Evolutionary conservation across 2,888 invertebrate species (phyloP), one percentile per base, ranked within the genome.

Genomic region (Marronus borbonicus): DNA sequence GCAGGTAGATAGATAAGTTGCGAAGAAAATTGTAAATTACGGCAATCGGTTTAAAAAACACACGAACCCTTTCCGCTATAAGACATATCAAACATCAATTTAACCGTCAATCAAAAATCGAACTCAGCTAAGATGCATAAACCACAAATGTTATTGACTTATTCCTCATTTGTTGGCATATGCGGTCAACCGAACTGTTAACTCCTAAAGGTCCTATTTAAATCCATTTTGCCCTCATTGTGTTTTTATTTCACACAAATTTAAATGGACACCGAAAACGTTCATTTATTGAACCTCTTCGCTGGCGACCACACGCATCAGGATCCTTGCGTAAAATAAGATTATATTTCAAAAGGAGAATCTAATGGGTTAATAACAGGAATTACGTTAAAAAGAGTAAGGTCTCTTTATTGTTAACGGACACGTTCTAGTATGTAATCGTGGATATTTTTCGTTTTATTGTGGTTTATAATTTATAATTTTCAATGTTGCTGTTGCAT

Each of bases 241-340:
- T 76, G 64, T 52, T 72, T 74, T 77, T 50, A 70, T 77, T 77
- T 77, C 77, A 77, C 77, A 77, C 77, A 52, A 72, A 65, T 76
- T 74, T 70, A 58, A 70, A 70, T 39, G 36, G 68, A 66, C 55
- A 66, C 68, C 31, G 68, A 68, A 76, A 76, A 44, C 60, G 72
- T 60, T 74, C 60, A 52, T 70, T 70, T 70, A 55, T 44, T 28
- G 39, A 60, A 58, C 28, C 66, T 76, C 80, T 76, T 80, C 80
- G 79, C 76, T 80, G 79, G 62, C 80, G 81, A 81, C 80, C 80
- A 81, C 81, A 80, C 81, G 79, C 81, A 81, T 76, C 76, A 70
- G 49, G 58, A 60, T 60, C 68, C 31, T 76, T 24, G 50, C 58
- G 58, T 50, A 76, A 68, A 68, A 58, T 55, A 44, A 60, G 24